These are phyloP conservation scores for Alaudala cheleensis DNA, from an alignment of 2,113 vertebrate species.

Conservation along the genomic window DNA sequence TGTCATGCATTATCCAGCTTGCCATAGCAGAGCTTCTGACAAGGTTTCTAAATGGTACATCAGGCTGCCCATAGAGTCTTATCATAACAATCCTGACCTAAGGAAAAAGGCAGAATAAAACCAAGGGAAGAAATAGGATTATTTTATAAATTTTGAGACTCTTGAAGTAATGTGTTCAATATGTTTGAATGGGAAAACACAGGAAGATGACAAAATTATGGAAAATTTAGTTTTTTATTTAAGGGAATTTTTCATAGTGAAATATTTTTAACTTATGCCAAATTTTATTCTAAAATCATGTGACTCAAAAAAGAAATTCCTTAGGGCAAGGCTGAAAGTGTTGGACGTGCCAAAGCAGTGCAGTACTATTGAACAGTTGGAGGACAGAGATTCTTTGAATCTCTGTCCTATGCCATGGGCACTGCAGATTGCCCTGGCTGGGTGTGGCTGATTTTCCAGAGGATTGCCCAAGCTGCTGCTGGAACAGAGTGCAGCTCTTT, in stretches of 20 bases:
- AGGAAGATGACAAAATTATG: background rate
- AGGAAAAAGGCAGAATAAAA: background rate
- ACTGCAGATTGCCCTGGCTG: background rate
- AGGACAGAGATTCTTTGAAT: background rate
- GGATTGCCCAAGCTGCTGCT: background rate
- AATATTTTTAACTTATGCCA: background rate
- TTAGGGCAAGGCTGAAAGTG: background rate
- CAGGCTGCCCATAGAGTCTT: background rate
- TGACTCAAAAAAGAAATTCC: background rate
- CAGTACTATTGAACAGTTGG: background rate
- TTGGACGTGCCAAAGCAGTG: background rate
- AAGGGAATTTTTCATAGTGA: background rate
- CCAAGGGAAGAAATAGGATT: background rate
- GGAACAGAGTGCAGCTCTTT: background rate
- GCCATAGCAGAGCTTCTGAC: background rate
- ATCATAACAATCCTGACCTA: background rate
- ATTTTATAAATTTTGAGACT: background rate
- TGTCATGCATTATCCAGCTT: background rate
- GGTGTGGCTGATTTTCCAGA: background rate
- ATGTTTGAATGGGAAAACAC: background rate
- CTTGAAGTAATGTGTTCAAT: background rate
- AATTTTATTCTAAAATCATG: background rate
- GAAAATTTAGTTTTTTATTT: background rate
- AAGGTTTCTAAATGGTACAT: background rate
- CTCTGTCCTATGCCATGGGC: background rate